Evolutionary conservation across 2,797 vertebrate species (phyloP).

Genomic region (Lutjanus campechanus): DNA sequence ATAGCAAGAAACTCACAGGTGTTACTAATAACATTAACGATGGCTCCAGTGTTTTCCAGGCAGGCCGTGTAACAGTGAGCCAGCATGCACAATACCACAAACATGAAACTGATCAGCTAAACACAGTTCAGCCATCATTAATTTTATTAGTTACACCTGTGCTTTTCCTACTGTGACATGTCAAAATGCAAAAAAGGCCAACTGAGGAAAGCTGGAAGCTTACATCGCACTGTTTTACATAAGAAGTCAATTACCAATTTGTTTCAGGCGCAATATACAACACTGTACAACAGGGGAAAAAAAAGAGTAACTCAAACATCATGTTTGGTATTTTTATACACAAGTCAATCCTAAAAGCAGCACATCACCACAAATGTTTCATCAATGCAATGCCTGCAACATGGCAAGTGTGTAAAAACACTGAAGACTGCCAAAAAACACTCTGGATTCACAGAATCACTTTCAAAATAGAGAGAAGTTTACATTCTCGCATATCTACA

Average conservation of each 20-base stretch:
- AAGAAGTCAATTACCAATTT: background rate
- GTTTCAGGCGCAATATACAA: no score
- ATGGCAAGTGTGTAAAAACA: background rate
- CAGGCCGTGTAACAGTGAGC: background rate
- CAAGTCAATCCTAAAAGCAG: background rate
- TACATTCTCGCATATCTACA: constrained; percentile 9
- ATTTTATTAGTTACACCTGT: background rate
- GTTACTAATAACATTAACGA: background rate
- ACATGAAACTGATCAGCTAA: background rate
- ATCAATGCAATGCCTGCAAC: constrained; percentile 17
- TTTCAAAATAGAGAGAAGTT: constrained; percentile 12
- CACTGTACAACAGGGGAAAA: background rate
- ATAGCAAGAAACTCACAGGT: background rate
- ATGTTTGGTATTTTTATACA: constrained; percentile 20
- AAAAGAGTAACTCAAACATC: background rate
- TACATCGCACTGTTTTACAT: background rate
- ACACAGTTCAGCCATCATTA: background rate
- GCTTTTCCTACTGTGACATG: background rate
- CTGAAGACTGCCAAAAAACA: background rate
- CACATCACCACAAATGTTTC: background rate
- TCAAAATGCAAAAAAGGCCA: background rate
- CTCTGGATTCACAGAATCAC: constrained; percentile 63
- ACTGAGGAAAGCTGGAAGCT: background rate
- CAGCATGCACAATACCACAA: background rate
- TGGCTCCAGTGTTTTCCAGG: background rate